Conservation (phyloP, 2,888 invertebrate genomes). For the Thumatha senex region DNA sequence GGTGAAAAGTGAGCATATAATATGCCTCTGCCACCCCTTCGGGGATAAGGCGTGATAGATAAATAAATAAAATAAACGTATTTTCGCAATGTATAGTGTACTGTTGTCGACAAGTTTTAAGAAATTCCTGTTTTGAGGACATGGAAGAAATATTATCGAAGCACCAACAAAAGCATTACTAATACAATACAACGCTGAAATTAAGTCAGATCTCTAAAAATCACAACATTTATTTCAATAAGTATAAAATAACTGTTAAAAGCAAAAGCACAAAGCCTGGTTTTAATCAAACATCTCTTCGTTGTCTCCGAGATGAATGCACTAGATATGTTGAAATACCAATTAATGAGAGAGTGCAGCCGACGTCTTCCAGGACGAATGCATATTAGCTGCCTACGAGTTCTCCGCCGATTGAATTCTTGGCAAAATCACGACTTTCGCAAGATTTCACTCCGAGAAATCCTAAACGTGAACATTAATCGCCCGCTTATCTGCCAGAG, state of each 20-base stretch:
- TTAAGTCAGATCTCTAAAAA: too few species aligned
- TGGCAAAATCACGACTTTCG: slow-evolving; percentile 39
- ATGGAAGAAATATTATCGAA: too few species aligned
- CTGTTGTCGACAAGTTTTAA: neutral
- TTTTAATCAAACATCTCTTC: slow-evolving; percentile 35
- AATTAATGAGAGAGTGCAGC: slow-evolving; percentile 54
- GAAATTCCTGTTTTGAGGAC: neutral
- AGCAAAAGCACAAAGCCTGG: slow-evolving; percentile 4
- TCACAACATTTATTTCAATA: too few species aligned
- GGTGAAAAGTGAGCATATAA: too few species aligned
- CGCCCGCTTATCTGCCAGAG: slow-evolving; percentile 33
- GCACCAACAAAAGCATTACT: too few species aligned
- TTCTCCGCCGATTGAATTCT: slow-evolving; percentile 58
- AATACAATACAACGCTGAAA: too few species aligned
- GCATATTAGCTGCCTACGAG: slow-evolving; percentile 48
- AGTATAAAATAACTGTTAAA: too few species aligned
- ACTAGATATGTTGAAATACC: slow-evolving; percentile 52
- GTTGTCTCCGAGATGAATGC: slow-evolving; percentile 39
- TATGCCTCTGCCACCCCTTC: too few species aligned
- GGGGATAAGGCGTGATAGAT: too few species aligned
- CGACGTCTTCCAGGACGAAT: slow-evolving; percentile 39
- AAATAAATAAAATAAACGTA: too few species aligned
- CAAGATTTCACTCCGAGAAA: slow-evolving; percentile 14
- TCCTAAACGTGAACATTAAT: slow-evolving; percentile 38
- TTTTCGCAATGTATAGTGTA: too few species aligned